A percentile compares a stretch with the other conserved stretches of the same genome.
phyloP scores from a whole-genome alignment of 1,140 invertebrate species.

The Dreissena polymorpha region DNA sequence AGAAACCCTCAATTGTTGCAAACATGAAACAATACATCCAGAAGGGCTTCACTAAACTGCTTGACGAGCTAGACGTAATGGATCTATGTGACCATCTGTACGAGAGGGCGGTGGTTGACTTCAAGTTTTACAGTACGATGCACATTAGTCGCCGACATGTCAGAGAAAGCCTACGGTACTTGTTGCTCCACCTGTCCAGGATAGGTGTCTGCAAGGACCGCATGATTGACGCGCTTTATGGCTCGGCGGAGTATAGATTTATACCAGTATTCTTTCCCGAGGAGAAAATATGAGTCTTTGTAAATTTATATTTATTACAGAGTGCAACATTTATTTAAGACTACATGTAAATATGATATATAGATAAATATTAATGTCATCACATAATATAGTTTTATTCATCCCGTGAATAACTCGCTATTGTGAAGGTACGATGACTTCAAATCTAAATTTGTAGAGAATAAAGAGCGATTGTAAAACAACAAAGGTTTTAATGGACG shows the following conservation, averaged over 20 bases:
- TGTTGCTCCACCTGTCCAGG: constrained; percentile 32
- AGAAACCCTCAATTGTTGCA: neutral
- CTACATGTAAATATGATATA: too few species aligned
- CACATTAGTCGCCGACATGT: neutral
- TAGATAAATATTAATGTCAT: too few species aligned
- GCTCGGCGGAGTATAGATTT: constrained; percentile 31
- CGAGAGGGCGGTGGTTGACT: constrained; percentile 22
- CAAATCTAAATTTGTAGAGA: too few species aligned
- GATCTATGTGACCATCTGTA: constrained; percentile 45
- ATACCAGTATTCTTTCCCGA: neutral
- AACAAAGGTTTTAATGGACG: too few species aligned
- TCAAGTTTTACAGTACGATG: constrained; percentile 29
- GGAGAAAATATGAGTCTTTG: too few species aligned
- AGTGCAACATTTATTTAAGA: too few species aligned
- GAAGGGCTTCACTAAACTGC: constrained; percentile 24
- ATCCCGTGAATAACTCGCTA: too few species aligned
- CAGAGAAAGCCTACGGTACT: neutral
- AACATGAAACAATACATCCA: constrained; percentile 17
- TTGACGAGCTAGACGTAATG: constrained; percentile 14
- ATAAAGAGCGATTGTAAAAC: too few species aligned
- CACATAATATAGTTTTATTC: too few species aligned
- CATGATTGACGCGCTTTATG: constrained; percentile 29
- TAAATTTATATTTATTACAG: too few species aligned
- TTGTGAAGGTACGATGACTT: too few species aligned
- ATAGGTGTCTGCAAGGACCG: constrained; percentile 14